Evolutionary conservation across 1,140 invertebrate genomes (phyloP).

Genomic region (Piezodorus guildinii): DNA sequence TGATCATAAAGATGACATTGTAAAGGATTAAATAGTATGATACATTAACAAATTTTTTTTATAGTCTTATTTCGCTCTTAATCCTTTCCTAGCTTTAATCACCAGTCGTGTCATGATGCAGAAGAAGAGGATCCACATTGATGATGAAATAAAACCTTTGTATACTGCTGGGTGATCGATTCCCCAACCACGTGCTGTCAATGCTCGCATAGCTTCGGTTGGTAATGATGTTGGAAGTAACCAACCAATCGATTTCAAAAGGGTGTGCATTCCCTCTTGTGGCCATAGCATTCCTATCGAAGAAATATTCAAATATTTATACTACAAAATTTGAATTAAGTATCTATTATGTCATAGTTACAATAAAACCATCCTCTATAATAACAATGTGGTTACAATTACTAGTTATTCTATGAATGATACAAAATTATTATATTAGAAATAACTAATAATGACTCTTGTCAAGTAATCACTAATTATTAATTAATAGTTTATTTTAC

Average conservation of each 20-base stretch:
- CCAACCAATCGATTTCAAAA: constrained; percentile 41
- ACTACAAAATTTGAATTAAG: background rate
- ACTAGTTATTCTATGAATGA: background rate
- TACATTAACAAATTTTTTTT: too few species aligned
- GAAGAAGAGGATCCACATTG: constrained; percentile 40
- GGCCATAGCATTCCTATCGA: constrained; percentile 48
- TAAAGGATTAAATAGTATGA: too few species aligned
- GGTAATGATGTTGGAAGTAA: constrained; percentile 45
- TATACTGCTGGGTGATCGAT: constrained; percentile 41
- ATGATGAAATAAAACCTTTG: constrained; percentile 40
- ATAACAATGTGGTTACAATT: background rate
- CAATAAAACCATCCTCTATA: background rate
- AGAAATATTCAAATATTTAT: background rate
- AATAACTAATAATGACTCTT: too few species aligned
- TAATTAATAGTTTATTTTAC: background rate
- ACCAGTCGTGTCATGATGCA: constrained; percentile 22
- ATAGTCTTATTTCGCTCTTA: constrained; percentile 20
- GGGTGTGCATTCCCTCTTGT: constrained; percentile 45
- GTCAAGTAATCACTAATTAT: too few species aligned
- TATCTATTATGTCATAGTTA: background rate
- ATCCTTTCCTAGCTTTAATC: constrained; percentile 22
- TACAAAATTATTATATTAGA: background rate
- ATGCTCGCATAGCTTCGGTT: constrained; percentile 43
- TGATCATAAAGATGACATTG: too few species aligned
- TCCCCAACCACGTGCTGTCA: constrained; percentile 45